phyloP scores from a whole-genome alignment of 2,888 invertebrate species.

The Phasia obesa region DNA sequence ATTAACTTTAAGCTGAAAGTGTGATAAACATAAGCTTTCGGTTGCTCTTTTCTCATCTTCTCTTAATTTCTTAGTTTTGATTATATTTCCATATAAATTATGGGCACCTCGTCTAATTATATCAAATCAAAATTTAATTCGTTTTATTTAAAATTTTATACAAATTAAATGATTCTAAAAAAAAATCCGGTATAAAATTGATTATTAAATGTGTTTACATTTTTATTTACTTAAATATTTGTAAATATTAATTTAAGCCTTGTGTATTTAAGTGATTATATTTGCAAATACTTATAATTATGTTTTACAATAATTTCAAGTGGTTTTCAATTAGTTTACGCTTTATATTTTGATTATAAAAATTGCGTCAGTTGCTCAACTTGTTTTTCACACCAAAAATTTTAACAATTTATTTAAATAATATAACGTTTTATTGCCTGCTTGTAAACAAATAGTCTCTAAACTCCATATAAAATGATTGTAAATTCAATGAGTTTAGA shows the following conservation, averaged over 20 bases:
- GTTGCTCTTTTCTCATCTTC: too few species aligned
- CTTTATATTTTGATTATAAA: slow-evolving; percentile 31
- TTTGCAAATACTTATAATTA: slow-evolving; percentile 57
- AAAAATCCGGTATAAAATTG: neutral
- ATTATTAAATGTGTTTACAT: neutral
- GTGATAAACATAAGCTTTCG: too few species aligned
- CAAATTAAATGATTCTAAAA: neutral
- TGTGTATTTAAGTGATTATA: slow-evolving; percentile 26
- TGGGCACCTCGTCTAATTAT: too few species aligned
- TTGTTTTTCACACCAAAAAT: slow-evolving; percentile 18
- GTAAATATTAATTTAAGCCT: neutral
- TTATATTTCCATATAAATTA: too few species aligned
- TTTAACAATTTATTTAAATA: slow-evolving; percentile 46
- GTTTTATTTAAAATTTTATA: too few species aligned
- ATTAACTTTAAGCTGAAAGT: too few species aligned
- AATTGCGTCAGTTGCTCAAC: slow-evolving; percentile 11
- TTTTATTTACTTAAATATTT: slow-evolving; percentile 8
- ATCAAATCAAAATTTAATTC: too few species aligned
- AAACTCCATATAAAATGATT: too few species aligned
- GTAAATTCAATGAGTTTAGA: slow-evolving; percentile 29
- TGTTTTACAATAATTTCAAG: slow-evolving; percentile 52
- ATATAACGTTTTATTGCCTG: neutral
- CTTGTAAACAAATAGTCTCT: neutral
- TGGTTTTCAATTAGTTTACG: slow-evolving; percentile 49
- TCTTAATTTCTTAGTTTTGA: too few species aligned